phyloP scores from a whole-genome alignment of 1,140 invertebrate species.

The Portunus trituberculatus region DNA sequence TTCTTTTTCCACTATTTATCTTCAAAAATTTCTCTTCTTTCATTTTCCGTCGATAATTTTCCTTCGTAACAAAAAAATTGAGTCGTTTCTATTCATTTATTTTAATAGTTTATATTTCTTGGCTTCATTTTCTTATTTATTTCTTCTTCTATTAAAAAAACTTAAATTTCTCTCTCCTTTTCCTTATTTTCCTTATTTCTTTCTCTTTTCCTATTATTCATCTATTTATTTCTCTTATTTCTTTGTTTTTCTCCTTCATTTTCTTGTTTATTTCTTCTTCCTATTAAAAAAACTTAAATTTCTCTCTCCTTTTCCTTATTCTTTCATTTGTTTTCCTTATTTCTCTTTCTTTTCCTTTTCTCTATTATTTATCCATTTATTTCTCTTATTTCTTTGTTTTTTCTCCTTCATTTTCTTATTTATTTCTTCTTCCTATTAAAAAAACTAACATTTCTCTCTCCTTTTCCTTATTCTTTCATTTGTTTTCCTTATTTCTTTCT shows the following conservation, averaged over 20 bases:
- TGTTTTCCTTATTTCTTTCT: neutral
- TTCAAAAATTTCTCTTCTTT: too few species aligned
- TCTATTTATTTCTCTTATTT: neutral
- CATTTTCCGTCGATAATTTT: too few species aligned
- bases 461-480: neutral
- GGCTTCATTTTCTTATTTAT: too few species aligned
- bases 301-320: neutral
- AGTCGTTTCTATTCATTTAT: too few species aligned
- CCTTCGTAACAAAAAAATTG: too few species aligned
- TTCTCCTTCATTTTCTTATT: neutral
- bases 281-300: too few species aligned
- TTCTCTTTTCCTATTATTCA: neutral
- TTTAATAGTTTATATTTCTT: too few species aligned
- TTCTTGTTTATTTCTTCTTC: neutral
- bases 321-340: neutral
- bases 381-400: neutral
- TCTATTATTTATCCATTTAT: neutral
- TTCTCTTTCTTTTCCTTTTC: neutral
- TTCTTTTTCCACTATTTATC: too few species aligned
- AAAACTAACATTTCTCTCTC: neutral
- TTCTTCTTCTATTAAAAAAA: too few species aligned
- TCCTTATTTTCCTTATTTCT: neutral
- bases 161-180: neutral
- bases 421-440: neutral
- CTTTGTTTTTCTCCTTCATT: neutral